Conservation (phyloP, 2,113 vertebrate species). For the Pseudopipra pipra region DNA sequence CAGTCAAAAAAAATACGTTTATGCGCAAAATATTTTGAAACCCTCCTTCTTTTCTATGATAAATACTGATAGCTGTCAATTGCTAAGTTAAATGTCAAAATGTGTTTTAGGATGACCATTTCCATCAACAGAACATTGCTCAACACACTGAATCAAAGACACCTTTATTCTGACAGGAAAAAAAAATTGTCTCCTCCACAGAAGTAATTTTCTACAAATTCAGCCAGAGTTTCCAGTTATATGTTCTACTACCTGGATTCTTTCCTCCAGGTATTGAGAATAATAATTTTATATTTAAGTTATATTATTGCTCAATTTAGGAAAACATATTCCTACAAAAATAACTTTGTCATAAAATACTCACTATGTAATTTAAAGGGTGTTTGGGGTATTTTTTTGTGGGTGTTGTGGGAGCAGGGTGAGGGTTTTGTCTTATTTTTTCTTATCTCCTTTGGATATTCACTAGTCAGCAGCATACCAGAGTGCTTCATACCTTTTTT, state of each 20-base stretch:
- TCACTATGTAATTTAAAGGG: not conserved
- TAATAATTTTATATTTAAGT: not conserved
- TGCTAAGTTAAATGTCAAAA: not conserved
- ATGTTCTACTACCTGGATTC: not conserved
- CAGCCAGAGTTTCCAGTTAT: not conserved
- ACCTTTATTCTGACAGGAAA: not conserved
- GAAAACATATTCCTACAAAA: not conserved
- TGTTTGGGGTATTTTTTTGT: no score
- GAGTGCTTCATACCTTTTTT: not conserved
- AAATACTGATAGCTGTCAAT: not conserved
- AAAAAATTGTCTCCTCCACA: not conserved
- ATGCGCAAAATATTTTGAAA: not conserved
- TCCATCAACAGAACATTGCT: not conserved
- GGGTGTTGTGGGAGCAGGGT: rapidly evolving
- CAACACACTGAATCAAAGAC: not conserved
- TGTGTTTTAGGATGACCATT: not conserved
- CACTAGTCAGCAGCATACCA: not conserved
- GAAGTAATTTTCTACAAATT: not conserved
- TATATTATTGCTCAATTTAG: not conserved
- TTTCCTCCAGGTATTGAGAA: not conserved
- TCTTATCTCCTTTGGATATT: not conserved
- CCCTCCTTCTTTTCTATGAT: rapidly evolving
- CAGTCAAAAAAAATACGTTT: not conserved
- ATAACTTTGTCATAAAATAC: not conserved
- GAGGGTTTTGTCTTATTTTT: not conserved